phyloP scores from a whole-genome alignment of 2,797 vertebrate species.

The Gadopsis bispinosus region DNA sequence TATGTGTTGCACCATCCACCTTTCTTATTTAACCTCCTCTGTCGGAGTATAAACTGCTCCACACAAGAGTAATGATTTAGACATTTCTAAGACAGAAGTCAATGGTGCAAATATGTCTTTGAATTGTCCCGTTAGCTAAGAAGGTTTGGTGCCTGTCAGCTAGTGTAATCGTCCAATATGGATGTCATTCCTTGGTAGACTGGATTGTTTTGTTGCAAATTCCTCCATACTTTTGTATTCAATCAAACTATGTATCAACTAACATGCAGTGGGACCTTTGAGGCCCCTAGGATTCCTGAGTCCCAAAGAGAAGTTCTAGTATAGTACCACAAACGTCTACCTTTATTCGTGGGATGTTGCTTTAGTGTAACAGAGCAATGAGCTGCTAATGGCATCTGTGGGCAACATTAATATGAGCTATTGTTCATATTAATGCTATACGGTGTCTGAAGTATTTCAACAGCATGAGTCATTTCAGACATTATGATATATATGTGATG shows the following conservation, averaged over 20 bases:
- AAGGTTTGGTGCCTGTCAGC: too few species aligned
- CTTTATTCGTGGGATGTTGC: neutral
- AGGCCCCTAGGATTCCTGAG: neutral
- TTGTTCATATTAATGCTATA: neutral
- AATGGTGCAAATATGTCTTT: too few species aligned
- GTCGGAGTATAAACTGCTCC: too few species aligned
- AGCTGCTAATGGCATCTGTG: neutral
- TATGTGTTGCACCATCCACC: too few species aligned
- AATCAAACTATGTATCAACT: neutral
- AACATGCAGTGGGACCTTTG: neutral
- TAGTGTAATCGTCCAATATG: neutral
- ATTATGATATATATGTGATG: neutral
- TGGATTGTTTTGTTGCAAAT: neutral
- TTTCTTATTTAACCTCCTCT: too few species aligned
- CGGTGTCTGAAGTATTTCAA: neutral
- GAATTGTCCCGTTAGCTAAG: too few species aligned
- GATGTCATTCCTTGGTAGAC: neutral
- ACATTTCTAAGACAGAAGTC: too few species aligned
- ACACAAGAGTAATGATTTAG: too few species aligned
- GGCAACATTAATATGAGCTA: neutral
- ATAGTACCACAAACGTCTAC: neutral
- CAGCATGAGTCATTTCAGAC: neutral
- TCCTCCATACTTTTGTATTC: neutral
- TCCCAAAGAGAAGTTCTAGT: too few species aligned
- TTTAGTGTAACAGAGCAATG: neutral